Percentiles rank a stretch among this genome's conserved stretches.
phyloP scores from a whole-genome alignment of 2,797 vertebrate genomes.

The Enteromius viviparus region DNA sequence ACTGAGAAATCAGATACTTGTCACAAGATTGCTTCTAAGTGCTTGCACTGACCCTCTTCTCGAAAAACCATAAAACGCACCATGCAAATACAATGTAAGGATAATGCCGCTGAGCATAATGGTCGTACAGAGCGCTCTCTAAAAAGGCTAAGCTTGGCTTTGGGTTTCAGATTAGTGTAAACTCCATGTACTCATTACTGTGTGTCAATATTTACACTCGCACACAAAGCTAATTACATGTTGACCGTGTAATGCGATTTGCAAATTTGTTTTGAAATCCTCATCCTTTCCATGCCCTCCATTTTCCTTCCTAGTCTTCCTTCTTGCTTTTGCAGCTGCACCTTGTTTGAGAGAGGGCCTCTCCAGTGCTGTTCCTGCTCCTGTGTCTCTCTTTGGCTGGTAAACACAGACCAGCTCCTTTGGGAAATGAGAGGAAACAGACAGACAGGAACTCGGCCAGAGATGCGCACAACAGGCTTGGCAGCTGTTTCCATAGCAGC shows the following conservation, averaged over 20 bases:
- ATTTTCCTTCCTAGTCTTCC: conserved; percentile 10
- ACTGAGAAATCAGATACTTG: conserved; percentile 39
- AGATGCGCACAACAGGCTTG: conserved; percentile 57
- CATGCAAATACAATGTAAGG: conserved; percentile 36
- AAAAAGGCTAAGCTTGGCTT: conserved; percentile 56
- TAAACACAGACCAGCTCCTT: conserved; percentile 53
- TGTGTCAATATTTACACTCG: conserved; percentile 60
- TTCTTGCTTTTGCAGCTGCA: conserved; percentile 32
- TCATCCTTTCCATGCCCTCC: conserved; percentile 38
- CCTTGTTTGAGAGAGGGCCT: conserved; percentile 21
- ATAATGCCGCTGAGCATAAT: conserved; percentile 32
- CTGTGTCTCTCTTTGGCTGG: conserved; percentile 46
- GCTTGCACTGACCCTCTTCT: conserved; percentile 37
- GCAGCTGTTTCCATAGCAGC: conserved; percentile 57
- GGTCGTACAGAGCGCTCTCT: conserved; percentile 19
- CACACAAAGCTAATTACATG: conserved; percentile 59
- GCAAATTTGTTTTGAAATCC: conserved; percentile 55
- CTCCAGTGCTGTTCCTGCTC: conserved; percentile 48
- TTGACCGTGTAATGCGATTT: conserved; percentile 56
- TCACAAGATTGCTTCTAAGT: neutral
- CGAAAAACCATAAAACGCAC: conserved; percentile 7
- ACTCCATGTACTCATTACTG: conserved; percentile 59
- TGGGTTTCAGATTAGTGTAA: conserved; percentile 53
- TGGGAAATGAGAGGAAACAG: conserved; percentile 52
- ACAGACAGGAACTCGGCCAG: conserved; percentile 55